Evolutionary conservation across 2,797 vertebrate genomes (phyloP).

Genomic region (Pogonophryne albipinna): DNA sequence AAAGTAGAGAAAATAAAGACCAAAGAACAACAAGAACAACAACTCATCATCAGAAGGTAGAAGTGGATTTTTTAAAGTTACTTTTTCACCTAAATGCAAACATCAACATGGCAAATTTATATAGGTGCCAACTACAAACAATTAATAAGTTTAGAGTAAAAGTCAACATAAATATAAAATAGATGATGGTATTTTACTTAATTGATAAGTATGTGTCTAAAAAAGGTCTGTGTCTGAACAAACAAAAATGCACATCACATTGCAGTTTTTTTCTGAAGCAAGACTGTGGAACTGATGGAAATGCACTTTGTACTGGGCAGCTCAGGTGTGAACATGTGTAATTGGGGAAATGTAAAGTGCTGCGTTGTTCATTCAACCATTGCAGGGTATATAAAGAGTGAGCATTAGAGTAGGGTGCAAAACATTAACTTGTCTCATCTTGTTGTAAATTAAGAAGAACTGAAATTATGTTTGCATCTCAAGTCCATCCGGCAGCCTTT

Average conservation of each 20-base stretch:
- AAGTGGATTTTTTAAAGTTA: too few relatives aligned
- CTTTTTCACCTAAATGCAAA: not conserved
- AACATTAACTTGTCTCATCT: constrained; percentile 44
- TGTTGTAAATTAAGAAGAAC: constrained; percentile 45
- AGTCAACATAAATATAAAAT: not conserved
- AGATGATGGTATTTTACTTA: not conserved
- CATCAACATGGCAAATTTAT: not conserved
- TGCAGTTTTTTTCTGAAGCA: not conserved
- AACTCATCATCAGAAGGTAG: too few relatives aligned
- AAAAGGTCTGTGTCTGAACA: not conserved
- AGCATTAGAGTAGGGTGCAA: constrained; percentile 21
- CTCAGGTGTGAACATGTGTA: constrained; percentile 53
- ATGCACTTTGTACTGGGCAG: constrained; percentile 22
- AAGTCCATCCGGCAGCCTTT: constrained; percentile 20
- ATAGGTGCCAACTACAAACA: not conserved
- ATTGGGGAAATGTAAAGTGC: constrained; percentile 42
- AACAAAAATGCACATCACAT: not conserved
- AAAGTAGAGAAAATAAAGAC: not conserved
- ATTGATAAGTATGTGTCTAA: not conserved
- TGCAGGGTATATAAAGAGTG: constrained; percentile 49
- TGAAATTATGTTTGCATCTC: constrained; percentile 35
- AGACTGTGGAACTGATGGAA: too few relatives aligned
- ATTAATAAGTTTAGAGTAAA: not conserved
- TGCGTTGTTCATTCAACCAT: constrained; percentile 11
- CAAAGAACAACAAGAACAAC: not conserved